Evolutionary conservation across 2,797 vertebrate species (phyloP).

Genomic region (Danio tinwini): DNA sequence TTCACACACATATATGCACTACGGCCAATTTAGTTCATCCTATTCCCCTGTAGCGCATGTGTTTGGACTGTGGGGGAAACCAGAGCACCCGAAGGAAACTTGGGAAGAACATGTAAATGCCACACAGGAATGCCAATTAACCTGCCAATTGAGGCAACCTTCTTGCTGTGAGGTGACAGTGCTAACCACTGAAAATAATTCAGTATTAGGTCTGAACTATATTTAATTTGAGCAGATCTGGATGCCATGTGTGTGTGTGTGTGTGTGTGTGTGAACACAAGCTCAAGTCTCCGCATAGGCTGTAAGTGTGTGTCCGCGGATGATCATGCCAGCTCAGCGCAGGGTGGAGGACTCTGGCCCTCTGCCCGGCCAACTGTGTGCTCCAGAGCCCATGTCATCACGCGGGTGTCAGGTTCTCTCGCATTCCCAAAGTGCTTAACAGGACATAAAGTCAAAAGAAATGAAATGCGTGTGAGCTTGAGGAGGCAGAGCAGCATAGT

Average conservation of each 20-base stretch:
- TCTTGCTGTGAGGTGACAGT: too few species aligned
- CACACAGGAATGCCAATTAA: too few species aligned
- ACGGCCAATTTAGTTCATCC: too few species aligned
- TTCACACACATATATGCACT: too few species aligned
- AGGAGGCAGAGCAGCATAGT: conserved; percentile 26
- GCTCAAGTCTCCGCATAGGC: conserved; percentile 15
- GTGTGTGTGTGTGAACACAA: conserved; percentile 12
- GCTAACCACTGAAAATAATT: too few species aligned
- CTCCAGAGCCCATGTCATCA: conserved; percentile 49
- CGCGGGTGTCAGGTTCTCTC: conserved; percentile 45
- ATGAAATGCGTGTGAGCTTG: conserved; percentile 59
- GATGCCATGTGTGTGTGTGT: conserved; percentile 12
- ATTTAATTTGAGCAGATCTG: not conserved
- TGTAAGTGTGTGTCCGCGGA: conserved; percentile 37
- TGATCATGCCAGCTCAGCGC: conserved; percentile 37
- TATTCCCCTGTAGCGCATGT: too few species aligned
- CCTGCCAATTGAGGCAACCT: too few species aligned
- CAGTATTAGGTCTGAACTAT: too few species aligned
- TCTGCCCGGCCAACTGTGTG: conserved; percentile 29
- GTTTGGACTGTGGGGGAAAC: too few species aligned
- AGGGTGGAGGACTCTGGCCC: conserved; percentile 46
- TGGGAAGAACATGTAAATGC: too few species aligned
- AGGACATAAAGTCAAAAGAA: conserved; percentile 61
- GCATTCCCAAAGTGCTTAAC: conserved; percentile 58
- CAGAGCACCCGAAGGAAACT: too few species aligned